phyloP scores from a whole-genome alignment of 2,113 vertebrate species.

The Pterocles burchelli region DNA sequence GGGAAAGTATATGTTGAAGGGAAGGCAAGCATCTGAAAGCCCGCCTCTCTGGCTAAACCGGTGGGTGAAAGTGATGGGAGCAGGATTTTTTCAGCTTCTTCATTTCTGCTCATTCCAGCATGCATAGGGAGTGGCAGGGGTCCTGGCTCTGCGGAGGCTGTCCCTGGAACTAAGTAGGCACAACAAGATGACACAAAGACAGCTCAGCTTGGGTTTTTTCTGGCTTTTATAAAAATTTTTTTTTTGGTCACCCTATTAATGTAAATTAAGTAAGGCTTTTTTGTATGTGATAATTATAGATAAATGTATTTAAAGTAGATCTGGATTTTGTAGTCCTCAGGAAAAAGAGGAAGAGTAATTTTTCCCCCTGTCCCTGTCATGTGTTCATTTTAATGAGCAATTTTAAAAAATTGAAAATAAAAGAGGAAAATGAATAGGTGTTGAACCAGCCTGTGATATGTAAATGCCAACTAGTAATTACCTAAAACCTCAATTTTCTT shows the following conservation, averaged over 20 bases:
- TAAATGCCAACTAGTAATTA: constrained; percentile 88
- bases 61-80: background rate
- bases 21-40: background rate
- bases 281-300: constrained; percentile 67
- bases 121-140: background rate
- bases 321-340: constrained; percentile 73
- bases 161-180: background rate
- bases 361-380: constrained; percentile 76
- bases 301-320: constrained; percentile 71
- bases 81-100: background rate
- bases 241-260: constrained; percentile 23
- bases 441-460: constrained; percentile 86
- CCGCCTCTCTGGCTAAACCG: background rate
- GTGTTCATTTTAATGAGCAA: constrained; percentile 84
- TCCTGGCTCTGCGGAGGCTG: background rate
- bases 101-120: background rate
- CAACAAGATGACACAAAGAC: constrained; percentile 10
- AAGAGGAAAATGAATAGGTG: constrained; percentile 87
- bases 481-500: constrained; percentile 86
- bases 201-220: background rate
- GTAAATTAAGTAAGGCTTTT: constrained; percentile 67
- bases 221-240: constrained; percentile 1
- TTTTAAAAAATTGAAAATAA: constrained; percentile 87
- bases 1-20: background rate
- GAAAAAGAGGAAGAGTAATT: constrained; percentile 71